Evolutionary conservation across 2,113 vertebrate genomes (phyloP).

Genomic region (Trogon surrucura): DNA sequence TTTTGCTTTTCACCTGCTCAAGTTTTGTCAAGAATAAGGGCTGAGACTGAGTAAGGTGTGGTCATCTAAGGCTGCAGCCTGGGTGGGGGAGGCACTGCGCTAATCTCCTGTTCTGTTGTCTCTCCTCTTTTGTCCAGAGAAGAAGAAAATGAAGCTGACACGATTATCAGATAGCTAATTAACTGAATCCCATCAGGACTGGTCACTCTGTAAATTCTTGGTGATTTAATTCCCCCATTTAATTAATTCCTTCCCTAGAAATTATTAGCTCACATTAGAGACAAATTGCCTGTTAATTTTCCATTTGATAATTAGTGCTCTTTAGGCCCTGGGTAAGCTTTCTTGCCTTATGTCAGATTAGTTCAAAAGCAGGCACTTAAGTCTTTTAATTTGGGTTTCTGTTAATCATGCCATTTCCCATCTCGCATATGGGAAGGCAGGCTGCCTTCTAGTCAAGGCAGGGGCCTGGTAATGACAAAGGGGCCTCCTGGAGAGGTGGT

Average conservation of each 20-base stretch:
- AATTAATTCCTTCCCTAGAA: conserved; percentile 25
- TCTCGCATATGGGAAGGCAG: accelerated
- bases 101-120: neutral
- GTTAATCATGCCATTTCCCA: neutral
- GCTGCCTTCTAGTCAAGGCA: neutral
- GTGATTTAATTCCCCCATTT: conserved; percentile 18
- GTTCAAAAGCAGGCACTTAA: neutral
- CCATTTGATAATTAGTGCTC: neutral
- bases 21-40: neutral
- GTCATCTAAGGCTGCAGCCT: neutral
- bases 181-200: conserved; percentile 7
- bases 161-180: neutral
- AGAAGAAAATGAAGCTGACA: neutral
- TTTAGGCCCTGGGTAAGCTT: neutral
- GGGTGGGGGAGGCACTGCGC: neutral
- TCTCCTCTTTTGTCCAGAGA: neutral
- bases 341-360: neutral
- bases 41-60: neutral
- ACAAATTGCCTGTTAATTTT: conserved; percentile 36
- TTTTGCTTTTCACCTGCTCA: neutral
- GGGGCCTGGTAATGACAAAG: neutral
- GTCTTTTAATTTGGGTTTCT: neutral
- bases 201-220: conserved; percentile 4
- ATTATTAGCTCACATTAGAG: conserved; percentile 22
- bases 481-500: neutral